Conservation (phyloP, 2,113 vertebrate species). For the Brachionichthys hirsutus region DNA sequence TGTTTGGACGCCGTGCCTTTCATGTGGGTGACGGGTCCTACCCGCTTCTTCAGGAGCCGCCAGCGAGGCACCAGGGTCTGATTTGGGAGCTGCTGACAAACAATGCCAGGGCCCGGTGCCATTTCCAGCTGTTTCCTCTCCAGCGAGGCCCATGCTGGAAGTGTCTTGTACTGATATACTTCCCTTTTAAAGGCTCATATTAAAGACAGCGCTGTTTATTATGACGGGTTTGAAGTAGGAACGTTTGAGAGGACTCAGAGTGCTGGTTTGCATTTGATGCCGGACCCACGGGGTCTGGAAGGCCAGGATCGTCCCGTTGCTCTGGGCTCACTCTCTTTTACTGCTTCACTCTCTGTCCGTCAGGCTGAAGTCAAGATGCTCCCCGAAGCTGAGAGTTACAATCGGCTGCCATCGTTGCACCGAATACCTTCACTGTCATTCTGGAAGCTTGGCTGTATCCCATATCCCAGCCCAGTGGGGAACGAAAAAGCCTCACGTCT, state of each 20-base stretch:
- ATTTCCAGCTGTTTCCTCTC: conserved; percentile 73
- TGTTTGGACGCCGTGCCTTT: conserved; percentile 15
- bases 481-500: conserved; percentile 72
- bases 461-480: conserved; percentile 47
- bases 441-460: conserved; percentile 53
- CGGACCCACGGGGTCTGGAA: conserved; percentile 22
- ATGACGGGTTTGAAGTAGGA: conserved; percentile 48
- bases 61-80: conserved; percentile 49
- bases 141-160: conserved; percentile 54
- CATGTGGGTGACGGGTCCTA: conserved; percentile 43
- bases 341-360: not conserved
- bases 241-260: conserved; percentile 57
- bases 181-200: conserved; percentile 59
- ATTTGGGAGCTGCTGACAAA: conserved; percentile 57
- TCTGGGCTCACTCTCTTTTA: conserved; percentile 4
- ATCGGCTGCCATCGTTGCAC: conserved; percentile 8
- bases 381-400: too few relatives aligned
- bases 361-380: too few relatives aligned
- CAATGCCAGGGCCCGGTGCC: conserved; percentile 67
- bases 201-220: conserved; percentile 64
- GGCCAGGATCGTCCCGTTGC: conserved; percentile 41
- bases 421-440: conserved; percentile 31
- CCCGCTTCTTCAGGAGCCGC: conserved; percentile 31
- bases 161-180: conserved; percentile 63
- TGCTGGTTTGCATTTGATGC: conserved; percentile 37